phyloP scores from a whole-genome alignment of 2,113 vertebrate species.

The Peromyscus polionotus region DNA sequence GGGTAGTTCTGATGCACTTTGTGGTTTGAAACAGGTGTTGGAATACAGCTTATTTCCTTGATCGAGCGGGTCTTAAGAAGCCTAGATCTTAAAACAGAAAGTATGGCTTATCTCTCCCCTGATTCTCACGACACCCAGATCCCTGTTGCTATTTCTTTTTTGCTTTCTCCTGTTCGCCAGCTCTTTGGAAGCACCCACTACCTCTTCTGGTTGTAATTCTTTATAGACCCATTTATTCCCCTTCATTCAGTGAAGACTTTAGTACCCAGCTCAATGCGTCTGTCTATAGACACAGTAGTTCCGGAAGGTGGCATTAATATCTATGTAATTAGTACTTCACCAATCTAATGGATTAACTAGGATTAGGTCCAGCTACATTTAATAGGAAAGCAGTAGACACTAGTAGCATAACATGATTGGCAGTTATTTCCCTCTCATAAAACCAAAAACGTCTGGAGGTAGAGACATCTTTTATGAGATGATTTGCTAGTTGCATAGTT shows the following conservation, averaged over 20 bases:
- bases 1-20: neutral
- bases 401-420: neutral
- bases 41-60: neutral
- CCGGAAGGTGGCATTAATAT: neutral
- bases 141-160: neutral
- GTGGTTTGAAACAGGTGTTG: constrained; percentile 9
- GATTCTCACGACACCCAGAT: neutral
- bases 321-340: neutral
- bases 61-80: neutral
- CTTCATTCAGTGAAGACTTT: neutral
- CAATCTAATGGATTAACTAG: neutral
- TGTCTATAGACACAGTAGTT: neutral
- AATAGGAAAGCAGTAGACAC: neutral
- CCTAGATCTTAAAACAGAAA: neutral
- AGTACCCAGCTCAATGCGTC: neutral
- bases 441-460: neutral
- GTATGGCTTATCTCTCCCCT: neutral
- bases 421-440: neutral
- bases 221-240: neutral
- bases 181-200: neutral
- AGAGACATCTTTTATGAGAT: neutral
- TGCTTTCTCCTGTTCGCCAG: neutral
- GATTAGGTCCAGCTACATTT: neutral
- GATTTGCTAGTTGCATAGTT: neutral
- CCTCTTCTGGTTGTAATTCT: neutral